phyloP scores from a whole-genome alignment of 2,113 vertebrate species.

The Corythornis madagascariensis region DNA sequence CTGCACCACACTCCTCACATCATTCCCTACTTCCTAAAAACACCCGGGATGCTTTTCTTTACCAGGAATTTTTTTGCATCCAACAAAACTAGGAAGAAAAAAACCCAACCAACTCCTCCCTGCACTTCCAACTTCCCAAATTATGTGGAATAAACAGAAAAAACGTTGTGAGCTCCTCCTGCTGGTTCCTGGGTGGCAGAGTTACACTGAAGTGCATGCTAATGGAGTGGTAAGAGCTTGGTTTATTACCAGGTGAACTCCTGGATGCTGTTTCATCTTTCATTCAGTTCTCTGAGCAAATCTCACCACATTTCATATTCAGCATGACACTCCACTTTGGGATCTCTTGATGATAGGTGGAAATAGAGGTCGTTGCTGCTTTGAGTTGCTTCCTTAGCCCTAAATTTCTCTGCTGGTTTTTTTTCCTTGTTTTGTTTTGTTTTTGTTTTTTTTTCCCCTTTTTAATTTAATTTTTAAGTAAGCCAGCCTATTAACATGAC shows the following conservation, averaged over 20 bases:
- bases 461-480: constrained; percentile 62
- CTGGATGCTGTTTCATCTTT: constrained; percentile 43
- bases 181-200: constrained; percentile 28
- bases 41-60: background rate
- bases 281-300: background rate
- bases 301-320: background rate
- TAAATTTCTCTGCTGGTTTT: constrained; percentile 30
- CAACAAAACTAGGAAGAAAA: background rate
- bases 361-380: background rate
- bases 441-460: background rate
- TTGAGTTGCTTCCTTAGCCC: constrained; percentile 21
- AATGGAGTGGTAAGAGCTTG: constrained; percentile 24
- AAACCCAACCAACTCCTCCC: background rate
- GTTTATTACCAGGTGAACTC: background rate
- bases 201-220: constrained; percentile 8
- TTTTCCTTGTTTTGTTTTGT: background rate
- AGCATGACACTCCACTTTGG: background rate
- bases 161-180: constrained; percentile 60
- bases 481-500: constrained; percentile 56
- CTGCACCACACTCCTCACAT: background rate
- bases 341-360: background rate
- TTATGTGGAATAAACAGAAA: constrained; percentile 28
- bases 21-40: background rate
- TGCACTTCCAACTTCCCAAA: background rate
- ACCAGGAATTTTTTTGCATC: background rate